A percentile compares a stretch with the other conserved stretches of the same genome.
These are phyloP conservation scores for Rhipidura dahli DNA, from an alignment of 2,113 vertebrate species.

Conservation along the genomic window DNA sequence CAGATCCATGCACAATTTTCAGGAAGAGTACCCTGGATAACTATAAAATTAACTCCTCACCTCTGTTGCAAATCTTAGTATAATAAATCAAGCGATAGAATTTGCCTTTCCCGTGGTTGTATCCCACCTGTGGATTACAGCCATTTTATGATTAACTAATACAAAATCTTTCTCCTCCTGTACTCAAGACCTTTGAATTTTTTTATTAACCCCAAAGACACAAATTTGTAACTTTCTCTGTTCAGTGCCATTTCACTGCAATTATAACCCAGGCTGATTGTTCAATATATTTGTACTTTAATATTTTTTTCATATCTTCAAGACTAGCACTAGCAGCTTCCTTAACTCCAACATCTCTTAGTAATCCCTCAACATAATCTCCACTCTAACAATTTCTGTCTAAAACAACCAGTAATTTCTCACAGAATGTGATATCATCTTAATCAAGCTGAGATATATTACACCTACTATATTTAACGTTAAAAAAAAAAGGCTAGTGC, in stretches of 20 bases:
- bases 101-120: background rate
- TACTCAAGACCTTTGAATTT: background rate
- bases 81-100: background rate
- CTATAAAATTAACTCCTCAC: background rate
- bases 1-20: background rate
- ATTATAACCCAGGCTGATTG: background rate
- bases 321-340: background rate
- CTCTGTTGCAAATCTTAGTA: background rate
- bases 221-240: background rate
- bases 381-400: background rate
- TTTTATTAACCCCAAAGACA: background rate
- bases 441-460: background rate
- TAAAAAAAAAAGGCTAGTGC: accelerated
- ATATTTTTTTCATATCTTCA: background rate
- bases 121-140: background rate
- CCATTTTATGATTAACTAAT: background rate
- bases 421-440: background rate
- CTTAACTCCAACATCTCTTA: background rate
- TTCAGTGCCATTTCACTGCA: background rate
- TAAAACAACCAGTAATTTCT: background rate
- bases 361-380: background rate
- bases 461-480: background rate
- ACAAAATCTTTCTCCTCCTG: background rate
- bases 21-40: background rate
- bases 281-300: background rate